phyloP scores from a whole-genome alignment of 1,140 invertebrate species.

The Euura lappo region DNA sequence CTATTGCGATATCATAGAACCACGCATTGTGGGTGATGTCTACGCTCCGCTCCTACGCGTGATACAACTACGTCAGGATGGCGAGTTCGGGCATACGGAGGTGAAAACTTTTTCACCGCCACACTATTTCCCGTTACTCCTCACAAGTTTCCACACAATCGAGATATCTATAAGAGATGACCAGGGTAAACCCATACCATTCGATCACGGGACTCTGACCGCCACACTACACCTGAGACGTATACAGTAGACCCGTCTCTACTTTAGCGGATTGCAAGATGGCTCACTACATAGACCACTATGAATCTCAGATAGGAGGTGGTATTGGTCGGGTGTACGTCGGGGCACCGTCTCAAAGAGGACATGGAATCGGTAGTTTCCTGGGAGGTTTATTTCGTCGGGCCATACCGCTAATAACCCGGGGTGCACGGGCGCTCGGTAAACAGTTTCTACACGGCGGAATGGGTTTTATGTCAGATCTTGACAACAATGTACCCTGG shows the following conservation, averaged over 20 bases:
- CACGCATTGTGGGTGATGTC: slow-evolving; percentile 29
- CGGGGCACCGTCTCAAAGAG: neutral
- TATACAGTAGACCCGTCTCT: too few relatives aligned
- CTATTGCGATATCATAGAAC: slow-evolving; percentile 34
- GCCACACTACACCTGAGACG: too few relatives aligned
- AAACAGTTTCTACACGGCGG: neutral
- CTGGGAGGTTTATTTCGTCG: neutral
- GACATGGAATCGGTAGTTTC: neutral
- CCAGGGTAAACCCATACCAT: neutral
- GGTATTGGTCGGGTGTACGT: neutral
- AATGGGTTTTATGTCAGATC: neutral
- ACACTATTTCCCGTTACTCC: neutral
- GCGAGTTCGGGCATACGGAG: too few relatives aligned
- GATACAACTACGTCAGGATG: neutral
- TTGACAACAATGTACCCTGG: neutral
- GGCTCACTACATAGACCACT: neutral
- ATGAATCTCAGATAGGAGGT: neutral
- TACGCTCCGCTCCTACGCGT: slow-evolving; percentile 28
- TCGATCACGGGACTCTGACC: too few relatives aligned
- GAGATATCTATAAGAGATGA: neutral
- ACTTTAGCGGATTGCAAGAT: neutral
- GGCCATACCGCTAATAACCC: neutral
- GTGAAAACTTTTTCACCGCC: neutral
- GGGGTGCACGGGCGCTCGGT: neutral
- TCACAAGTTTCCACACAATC: neutral